Evolutionary conservation across 2,888 invertebrate genomes (phyloP), one percentile per base, ranked within the genome.

Genomic region (Caenorhabditis sinica): DNA sequence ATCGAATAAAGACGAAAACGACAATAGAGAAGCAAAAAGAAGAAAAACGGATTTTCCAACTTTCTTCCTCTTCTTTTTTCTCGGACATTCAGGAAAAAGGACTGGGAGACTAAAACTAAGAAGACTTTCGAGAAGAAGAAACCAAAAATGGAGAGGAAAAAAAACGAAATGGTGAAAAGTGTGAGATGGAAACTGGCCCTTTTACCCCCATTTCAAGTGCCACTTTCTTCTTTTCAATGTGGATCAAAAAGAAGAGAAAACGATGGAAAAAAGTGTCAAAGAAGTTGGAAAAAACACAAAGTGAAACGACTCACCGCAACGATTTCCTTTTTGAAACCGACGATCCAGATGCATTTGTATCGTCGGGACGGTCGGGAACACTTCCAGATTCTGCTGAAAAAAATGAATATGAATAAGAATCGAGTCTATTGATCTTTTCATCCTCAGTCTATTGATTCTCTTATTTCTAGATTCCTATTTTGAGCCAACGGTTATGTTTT

Each of bases 271-370:
- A 79, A 49, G 45, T 40, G 56, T 49, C 23, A 28, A 45, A 65
- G 53, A 45, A 66, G 66, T 20, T 25, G 28, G 60, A 61, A 40
- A 60, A 68, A 56, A 51, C 36, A 51, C 13, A 25, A 36, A 33
- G 43, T 56, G 58, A 76, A 40, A 58, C 30, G 63, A 85, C 85
- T 77, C 40, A 88, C 88, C 88, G 83, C 51, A 88, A 75, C 33
- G 88, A 88, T 85, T 88, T 88, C 69, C 88, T 25, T 51, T 88
- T 88, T 30, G 83, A 83, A 15, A 86, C 86, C 23, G 77, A n/a
- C 13, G 83, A 82, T 68, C 83, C 82, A 58, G 84, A 69, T 4
- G 56, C 69, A 69, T 69, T 81, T 9, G 77, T 51, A 49, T 87
- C 83, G 45, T 83, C 86, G 17, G 88, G 88, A 53, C 88, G 86